Conservation (phyloP, 1,140 invertebrate species). For the Scylla paramamosain region DNA sequence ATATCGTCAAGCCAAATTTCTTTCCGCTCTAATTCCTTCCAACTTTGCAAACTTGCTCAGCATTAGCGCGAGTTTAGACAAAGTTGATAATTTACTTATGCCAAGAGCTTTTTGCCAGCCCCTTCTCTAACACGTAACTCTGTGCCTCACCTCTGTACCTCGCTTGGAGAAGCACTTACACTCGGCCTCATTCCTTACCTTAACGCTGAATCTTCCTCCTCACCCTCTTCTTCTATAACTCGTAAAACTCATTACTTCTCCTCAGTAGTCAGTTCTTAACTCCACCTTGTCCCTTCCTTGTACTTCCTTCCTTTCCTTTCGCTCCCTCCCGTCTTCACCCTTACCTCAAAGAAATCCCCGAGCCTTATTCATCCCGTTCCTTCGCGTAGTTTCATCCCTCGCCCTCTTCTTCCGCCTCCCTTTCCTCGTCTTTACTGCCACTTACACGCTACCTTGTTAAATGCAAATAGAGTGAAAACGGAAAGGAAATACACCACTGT, state of each 20-base stretch:
- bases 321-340: background rate
- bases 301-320: too few relatives aligned
- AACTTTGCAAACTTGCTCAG: background rate
- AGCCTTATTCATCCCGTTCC: background rate
- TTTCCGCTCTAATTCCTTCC: constrained; percentile 1
- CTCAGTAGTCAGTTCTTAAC: background rate
- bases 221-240: too few relatives aligned
- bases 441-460: too few relatives aligned
- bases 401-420: background rate
- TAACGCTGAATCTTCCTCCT: too few relatives aligned
- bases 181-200: too few relatives aligned
- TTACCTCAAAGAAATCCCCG: background rate
- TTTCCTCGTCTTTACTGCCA: too few relatives aligned
- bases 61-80: constrained; percentile 2
- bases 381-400: background rate
- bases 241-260: too few relatives aligned
- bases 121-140: too few relatives aligned
- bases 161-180: too few relatives aligned
- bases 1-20: constrained; percentile 15
- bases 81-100: constrained; percentile 16
- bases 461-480: too few relatives aligned
- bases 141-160: too few relatives aligned
- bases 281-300: background rate
- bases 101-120: background rate
- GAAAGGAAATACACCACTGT: too few relatives aligned